Conservation (phyloP, 2,797 vertebrate genomes). For the Taeniopygia guttata region DNA sequence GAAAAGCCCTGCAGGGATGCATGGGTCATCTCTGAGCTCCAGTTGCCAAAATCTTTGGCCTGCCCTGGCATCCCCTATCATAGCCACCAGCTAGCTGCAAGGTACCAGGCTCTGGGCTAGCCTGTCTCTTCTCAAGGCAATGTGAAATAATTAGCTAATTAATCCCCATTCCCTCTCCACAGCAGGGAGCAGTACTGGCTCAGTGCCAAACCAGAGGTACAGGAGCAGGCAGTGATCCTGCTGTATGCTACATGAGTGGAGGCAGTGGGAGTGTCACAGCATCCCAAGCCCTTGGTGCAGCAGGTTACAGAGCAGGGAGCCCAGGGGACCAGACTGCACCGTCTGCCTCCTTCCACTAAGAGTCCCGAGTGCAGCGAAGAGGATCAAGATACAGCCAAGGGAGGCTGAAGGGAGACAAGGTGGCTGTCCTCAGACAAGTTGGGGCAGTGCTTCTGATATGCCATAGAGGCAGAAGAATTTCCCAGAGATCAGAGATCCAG, state of each 20-base stretch:
- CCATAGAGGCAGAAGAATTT: neutral
- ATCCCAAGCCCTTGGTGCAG: fast-evolving
- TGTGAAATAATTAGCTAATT: neutral
- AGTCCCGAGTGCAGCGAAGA: neutral
- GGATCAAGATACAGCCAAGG: neutral
- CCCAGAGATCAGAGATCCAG: neutral
- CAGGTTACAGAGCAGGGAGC: neutral
- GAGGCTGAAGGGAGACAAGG: neutral
- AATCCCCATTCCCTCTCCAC: neutral
- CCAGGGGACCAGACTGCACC: neutral
- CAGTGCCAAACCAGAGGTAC: fast-evolving
- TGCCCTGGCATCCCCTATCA: neutral
- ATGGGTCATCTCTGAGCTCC: neutral
- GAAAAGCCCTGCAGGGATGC: neutral
- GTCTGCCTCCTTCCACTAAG: neutral
- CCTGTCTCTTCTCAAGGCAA: neutral
- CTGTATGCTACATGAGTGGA: neutral
- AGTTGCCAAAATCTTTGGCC: neutral
- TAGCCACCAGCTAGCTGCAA: neutral
- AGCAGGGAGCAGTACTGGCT: neutral
- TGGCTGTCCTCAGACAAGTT: neutral
- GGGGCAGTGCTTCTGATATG: neutral
- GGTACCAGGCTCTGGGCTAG: neutral
- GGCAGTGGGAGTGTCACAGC: neutral
- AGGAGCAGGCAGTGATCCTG: neutral